Evolutionary conservation across 2,797 vertebrate genomes (phyloP), one percentile per base, ranked within the genome.

Genomic region (Schizothorax lantsangensis): DNA sequence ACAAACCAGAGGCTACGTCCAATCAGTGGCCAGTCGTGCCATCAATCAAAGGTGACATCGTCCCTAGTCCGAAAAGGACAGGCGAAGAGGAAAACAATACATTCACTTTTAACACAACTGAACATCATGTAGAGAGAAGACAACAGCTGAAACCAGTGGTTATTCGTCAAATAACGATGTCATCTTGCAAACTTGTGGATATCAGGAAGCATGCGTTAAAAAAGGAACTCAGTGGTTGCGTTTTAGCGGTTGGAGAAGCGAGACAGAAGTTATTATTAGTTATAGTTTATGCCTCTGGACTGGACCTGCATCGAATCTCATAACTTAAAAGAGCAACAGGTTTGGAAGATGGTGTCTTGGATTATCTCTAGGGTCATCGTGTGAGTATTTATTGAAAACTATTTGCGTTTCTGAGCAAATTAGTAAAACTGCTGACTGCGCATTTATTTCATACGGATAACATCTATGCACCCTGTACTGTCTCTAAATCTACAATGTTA

Each of bases 291-390:
- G 21, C 9, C 40, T 79, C 83, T 66, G 86, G 45, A 49, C 33
- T 33, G 21, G 14, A 77, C 15, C 59, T 77, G 57, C 5, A 19
- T 15, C 9, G 10, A 52, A 3, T 36, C 11, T 69, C 17, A 4
- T 43, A 21, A 59, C 23, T 84, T 17, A 30, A 36, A 69, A 6
- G 78, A 10, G 73, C 36, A 75, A 62, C 59, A 84, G 47, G 19
- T 81, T 81, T 77, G 81, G 75, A 86, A 84, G 40, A 90, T 90
- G 89, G 89, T 90, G 57, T 90, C 89, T 54, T 88, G 89, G 88
- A 90, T 90, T 77, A 84, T 90, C 57, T 90, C 89, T 36, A 79
- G 89, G 45, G 83, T 40, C 69, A 86, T 90, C 40, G 88, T 90
- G 89, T 90, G 75, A 90, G 89, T 89, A 86, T 52, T 36, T 57